Evolutionary conservation across 92 coral and sea anemone genomes (phyloP).

Genomic region (Porites lobata): DNA sequence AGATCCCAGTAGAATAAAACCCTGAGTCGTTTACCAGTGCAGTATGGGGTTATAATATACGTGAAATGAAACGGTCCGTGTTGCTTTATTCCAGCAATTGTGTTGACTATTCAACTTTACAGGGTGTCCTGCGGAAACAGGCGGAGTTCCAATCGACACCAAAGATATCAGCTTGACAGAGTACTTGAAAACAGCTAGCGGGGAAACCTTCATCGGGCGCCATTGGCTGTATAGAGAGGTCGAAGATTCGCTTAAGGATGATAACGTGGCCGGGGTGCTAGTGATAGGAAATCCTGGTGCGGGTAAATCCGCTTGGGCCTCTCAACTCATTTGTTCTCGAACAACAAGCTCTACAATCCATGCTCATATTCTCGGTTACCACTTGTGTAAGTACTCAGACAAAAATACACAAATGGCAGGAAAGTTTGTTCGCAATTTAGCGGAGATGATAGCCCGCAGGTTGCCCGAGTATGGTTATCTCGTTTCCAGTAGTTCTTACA

Average conservation of each 20-base stretch:
- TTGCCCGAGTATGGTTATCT: constrained; percentile 61
- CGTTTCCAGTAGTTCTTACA: constrained; percentile 46
- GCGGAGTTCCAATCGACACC: constrained; percentile 24
- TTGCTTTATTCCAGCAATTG: too few relatives aligned
- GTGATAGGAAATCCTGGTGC: not conserved
- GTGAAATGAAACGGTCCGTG: too few relatives aligned
- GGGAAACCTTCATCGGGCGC: constrained; percentile 63
- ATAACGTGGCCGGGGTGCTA: constrained; percentile 16
- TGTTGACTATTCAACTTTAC: not conserved
- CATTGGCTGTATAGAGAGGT: constrained; percentile 72
- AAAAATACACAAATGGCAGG: constrained; percentile 82
- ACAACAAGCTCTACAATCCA: constrained; percentile 78
- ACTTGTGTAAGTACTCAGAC: constrained; percentile 80
- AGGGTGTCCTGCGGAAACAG: constrained; percentile 23
- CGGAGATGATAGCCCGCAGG: constrained; percentile 73
- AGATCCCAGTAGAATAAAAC: too few relatives aligned
- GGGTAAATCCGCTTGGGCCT: constrained; percentile 73
- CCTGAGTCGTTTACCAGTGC: too few relatives aligned
- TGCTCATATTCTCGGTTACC: constrained; percentile 82
- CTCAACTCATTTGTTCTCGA: constrained; percentile 85
- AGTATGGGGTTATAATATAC: too few relatives aligned
- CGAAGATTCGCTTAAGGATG: constrained; percentile 27
- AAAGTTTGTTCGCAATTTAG: constrained; percentile 89
- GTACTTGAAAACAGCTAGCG: constrained; percentile 27
- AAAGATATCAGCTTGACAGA: constrained; percentile 48